These are phyloP conservation scores for Heliangelus exortis DNA, from an alignment of 2,797 vertebrate species.

Conservation along the genomic window DNA sequence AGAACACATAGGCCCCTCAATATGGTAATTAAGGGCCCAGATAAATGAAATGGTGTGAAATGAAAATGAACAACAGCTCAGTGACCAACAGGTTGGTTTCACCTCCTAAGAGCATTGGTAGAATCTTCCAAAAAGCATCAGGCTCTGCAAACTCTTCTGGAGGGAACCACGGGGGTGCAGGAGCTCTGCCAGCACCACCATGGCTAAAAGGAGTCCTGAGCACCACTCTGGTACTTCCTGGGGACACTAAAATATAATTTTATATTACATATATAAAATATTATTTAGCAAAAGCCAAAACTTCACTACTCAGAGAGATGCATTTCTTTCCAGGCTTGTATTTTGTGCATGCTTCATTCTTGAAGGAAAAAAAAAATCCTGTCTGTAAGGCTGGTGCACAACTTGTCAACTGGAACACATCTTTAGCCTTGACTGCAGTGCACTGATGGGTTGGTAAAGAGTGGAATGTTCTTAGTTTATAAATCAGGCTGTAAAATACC, in stretches of 20 bases:
- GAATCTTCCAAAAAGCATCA: not conserved
- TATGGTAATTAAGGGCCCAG: constrained; percentile 6
- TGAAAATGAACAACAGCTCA: not conserved
- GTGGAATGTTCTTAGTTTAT: not conserved
- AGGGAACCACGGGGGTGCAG: not conserved
- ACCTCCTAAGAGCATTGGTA: not conserved
- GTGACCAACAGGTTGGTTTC: not conserved
- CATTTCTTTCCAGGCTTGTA: not conserved
- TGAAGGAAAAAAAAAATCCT: not conserved
- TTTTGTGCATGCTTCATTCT: not conserved
- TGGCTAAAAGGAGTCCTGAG: accelerated
- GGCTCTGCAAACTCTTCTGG: not conserved
- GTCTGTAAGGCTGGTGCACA: not conserved
- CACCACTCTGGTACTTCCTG: not conserved
- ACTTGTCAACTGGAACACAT: not conserved
- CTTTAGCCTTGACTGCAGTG: not conserved
- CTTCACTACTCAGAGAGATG: not conserved
- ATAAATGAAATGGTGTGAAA: constrained; percentile 45
- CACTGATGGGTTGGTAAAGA: not conserved
- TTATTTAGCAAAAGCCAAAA: not conserved
- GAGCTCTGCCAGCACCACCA: not conserved
- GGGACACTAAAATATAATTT: not conserved
- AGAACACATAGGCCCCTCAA: constrained; percentile 11
- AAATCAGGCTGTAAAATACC: not conserved
- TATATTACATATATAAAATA: no score